A percentile compares a stretch with the other conserved stretches of the same genome.
Conservation (phyloP, 2,797 vertebrate genomes). For the Acipenser transmontanus region DNA sequence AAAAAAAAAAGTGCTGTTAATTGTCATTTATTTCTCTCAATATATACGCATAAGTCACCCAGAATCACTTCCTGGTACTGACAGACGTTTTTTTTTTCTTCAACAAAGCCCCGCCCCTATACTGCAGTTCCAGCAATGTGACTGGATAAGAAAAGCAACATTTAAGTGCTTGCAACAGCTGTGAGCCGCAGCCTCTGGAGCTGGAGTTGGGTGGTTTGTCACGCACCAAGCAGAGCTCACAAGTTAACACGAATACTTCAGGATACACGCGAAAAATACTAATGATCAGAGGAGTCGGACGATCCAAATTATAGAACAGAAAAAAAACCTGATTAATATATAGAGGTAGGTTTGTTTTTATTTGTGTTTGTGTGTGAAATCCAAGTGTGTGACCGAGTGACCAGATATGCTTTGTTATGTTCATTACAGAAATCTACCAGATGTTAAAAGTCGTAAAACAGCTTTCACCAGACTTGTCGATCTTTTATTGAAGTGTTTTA, state of each 20-base stretch:
- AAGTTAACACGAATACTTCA: slow-evolving; percentile 30
- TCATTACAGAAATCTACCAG: too few relatives aligned
- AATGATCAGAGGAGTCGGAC: slow-evolving; percentile 43
- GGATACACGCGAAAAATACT: slow-evolving; percentile 27
- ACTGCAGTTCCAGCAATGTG: slow-evolving; percentile 39
- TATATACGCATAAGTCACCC: neutral
- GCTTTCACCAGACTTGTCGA: too few relatives aligned
- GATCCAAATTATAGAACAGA: slow-evolving; percentile 35
- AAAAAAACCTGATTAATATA: neutral
- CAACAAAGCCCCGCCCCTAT: slow-evolving; percentile 38
- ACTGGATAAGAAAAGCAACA: slow-evolving; percentile 24
- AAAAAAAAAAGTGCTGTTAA: neutral
- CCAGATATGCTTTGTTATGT: too few relatives aligned
- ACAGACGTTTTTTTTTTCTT: slow-evolving; percentile 27
- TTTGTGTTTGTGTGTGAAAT: too few relatives aligned
- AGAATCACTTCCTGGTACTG: slow-evolving; percentile 34
- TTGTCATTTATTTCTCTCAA: neutral
- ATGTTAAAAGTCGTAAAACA: too few relatives aligned
- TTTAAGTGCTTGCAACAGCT: slow-evolving; percentile 37
- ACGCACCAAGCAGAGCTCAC: slow-evolving; percentile 29
- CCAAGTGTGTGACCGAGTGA: too few relatives aligned
- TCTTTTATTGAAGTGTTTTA: too few relatives aligned
- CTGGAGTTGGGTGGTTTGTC: slow-evolving; percentile 31
- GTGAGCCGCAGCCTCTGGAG: slow-evolving; percentile 27
- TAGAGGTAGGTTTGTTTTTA: too few relatives aligned